Percentiles rank a stretch among this genome's conserved stretches.
Conservation (phyloP, 2,888 invertebrate genomes). For the Disparrhopalites patrizii region DNA sequence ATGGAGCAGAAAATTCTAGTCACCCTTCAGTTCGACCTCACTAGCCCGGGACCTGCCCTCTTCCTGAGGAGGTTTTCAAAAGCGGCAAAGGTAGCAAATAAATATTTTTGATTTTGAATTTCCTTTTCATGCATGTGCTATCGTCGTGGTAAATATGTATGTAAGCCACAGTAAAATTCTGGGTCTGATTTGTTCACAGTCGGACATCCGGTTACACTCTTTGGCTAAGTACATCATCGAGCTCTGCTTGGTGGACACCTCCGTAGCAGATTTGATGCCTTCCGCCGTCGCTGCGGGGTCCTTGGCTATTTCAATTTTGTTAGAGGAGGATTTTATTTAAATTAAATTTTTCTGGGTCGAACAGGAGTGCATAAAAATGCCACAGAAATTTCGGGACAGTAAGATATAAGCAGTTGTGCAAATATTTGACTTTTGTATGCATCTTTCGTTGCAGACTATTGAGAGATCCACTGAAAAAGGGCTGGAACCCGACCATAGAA, state of each 20-base stretch:
- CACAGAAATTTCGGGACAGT: too few relatives aligned
- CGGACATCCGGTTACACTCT: constrained; percentile 65
- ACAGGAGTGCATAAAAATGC: too few relatives aligned
- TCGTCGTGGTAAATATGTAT: too few relatives aligned
- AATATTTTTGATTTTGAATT: too few relatives aligned
- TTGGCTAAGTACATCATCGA: constrained; percentile 90
- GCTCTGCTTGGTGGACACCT: constrained; percentile 73
- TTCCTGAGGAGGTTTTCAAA: constrained; percentile 77
- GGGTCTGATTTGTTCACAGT: constrained; percentile 58
- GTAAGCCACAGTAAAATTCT: too few relatives aligned
- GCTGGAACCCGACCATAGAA: constrained; percentile 71
- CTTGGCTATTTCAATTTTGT: constrained; percentile 67
- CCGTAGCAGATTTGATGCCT: constrained; percentile 67
- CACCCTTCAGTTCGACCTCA: constrained; percentile 73
- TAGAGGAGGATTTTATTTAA: constrained; percentile 38
- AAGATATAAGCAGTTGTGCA: too few relatives aligned
- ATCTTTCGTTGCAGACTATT: too few relatives aligned
- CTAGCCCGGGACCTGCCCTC: constrained; percentile 79
- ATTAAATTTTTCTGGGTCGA: neutral
- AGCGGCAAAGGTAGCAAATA: constrained; percentile 52
- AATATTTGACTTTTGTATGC: too few relatives aligned
- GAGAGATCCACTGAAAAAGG: constrained; percentile 52
- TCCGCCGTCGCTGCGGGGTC: constrained; percentile 80
- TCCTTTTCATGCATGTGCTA: too few relatives aligned
- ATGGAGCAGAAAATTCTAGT: constrained; percentile 79